phyloP scores from a whole-genome alignment of 2,888 invertebrate genomes.

The Lasius fuliginosus region DNA sequence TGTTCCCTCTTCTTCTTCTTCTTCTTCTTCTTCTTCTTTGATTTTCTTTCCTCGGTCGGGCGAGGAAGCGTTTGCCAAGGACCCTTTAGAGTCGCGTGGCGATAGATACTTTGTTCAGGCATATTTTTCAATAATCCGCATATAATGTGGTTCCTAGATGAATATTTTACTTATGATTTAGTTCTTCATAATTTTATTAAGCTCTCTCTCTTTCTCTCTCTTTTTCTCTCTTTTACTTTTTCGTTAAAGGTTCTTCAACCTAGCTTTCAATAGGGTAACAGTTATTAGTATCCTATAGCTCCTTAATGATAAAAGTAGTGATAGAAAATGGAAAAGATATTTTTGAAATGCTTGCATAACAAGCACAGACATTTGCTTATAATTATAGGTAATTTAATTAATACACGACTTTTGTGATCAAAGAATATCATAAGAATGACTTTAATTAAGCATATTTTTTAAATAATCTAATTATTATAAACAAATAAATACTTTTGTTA shows the following conservation, averaged over 20 bases:
- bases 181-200: not conserved
- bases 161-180: not conserved
- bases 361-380: not conserved
- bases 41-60: slow-evolving; percentile 9
- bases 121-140: not conserved
- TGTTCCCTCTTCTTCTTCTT: slow-evolving; percentile 59
- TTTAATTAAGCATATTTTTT: not conserved
- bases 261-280: not conserved
- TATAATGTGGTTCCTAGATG: not conserved
- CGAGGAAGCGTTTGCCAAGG: not conserved
- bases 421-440: not conserved
- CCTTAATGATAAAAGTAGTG: not conserved
- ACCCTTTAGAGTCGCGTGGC: not conserved
- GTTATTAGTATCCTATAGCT: not conserved
- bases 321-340: not conserved
- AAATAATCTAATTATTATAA: not conserved
- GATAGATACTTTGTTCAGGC: not conserved
- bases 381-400: no score
- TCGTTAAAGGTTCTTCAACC: not conserved
- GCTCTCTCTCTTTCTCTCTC: not conserved
- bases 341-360: not conserved
- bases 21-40: slow-evolving; percentile 31
- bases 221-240: not conserved
- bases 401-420: no score
- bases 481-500: not conserved